Base-by-base conservation (phyloP, 2,797 vertebrate genomes). In the Australoheros facetus region DNA sequence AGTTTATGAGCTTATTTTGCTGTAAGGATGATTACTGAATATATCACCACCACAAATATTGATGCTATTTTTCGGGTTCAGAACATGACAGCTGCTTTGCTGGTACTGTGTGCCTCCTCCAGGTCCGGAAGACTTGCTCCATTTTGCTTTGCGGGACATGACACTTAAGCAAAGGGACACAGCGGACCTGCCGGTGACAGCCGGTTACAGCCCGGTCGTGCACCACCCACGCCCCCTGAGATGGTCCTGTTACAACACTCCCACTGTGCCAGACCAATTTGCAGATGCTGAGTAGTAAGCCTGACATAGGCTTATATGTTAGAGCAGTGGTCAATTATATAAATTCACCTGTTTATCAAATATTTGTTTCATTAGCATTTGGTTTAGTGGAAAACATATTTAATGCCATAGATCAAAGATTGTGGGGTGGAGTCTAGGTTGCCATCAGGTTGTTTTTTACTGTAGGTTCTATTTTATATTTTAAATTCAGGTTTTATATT, bases 41-140 rank as follows among this genome's bases (percentile, higher is more conserved):
- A 48, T n/a, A 19, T 66, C 42, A 12, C 48, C 23, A 48, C 42
- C 23, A 19, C 62, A 8, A 10, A 17, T 54, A 54, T 79, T 42
- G 26, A n/a, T 30, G 7, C 14, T 56, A 42, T 53, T 58, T 39
- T 56, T 13, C 26, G n/a, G 14, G n/a, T 71, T 71, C 5, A 39
- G 39, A 23, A 39, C 37, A 48, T 12, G n/a, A 21, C 30, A 51
- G 6, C 11, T 54, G 42, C 64, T 58, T 72, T 6, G 55, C 75
- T 19, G 17, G 7, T 55, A 7, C 64, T 62, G 7, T 85, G 7
- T 75, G 10, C 42, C 60, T 79, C 39, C 28, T 79, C 11, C 78
- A 96, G 96, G 90, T 87, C 88, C 93, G 34, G 89, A 94, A 64
- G 95, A 96, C 53, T 60, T 92, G 70, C 34, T 94, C 37, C 55